Conservation (phyloP, 2,113 vertebrate genomes). For the Microcebus tavaratra region DNA sequence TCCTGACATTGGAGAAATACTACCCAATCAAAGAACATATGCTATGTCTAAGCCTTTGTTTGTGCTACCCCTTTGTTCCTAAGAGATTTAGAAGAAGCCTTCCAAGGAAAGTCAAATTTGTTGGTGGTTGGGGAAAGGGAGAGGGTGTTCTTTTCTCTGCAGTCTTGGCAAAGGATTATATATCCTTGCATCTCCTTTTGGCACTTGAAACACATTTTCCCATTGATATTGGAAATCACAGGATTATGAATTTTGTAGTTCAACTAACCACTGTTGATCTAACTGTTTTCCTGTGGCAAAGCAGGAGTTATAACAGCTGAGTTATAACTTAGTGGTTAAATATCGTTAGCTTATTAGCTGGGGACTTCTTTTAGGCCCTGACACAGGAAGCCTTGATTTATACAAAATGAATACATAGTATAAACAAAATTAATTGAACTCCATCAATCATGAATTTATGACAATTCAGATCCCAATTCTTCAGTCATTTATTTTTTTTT, state of each 20-base stretch:
- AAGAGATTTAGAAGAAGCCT: not conserved
- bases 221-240: not conserved
- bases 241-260: not conserved
- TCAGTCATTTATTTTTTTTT: not conserved
- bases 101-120: not conserved
- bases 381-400: not conserved
- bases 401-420: not conserved
- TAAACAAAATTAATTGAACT: slow-evolving; percentile 20
- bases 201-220: not conserved
- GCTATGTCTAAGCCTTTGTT: not conserved
- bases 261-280: not conserved
- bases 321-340: not conserved
- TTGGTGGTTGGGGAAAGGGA: not conserved
- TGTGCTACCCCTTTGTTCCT: not conserved
- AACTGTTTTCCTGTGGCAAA: not conserved
- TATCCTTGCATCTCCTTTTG: not conserved
- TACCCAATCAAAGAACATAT: not conserved
- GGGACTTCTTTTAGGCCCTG: not conserved
- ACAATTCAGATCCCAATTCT: not conserved
- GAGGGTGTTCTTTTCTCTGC: not conserved
- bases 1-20: not conserved
- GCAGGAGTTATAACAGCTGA: not conserved
- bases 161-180: not conserved
- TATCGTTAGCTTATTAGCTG: not conserved
- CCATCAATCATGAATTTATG: not conserved